Evolutionary conservation across 2,888 invertebrate species (phyloP), one percentile per base, ranked within the genome.

Genomic region (Ceraclea dissimilis): DNA sequence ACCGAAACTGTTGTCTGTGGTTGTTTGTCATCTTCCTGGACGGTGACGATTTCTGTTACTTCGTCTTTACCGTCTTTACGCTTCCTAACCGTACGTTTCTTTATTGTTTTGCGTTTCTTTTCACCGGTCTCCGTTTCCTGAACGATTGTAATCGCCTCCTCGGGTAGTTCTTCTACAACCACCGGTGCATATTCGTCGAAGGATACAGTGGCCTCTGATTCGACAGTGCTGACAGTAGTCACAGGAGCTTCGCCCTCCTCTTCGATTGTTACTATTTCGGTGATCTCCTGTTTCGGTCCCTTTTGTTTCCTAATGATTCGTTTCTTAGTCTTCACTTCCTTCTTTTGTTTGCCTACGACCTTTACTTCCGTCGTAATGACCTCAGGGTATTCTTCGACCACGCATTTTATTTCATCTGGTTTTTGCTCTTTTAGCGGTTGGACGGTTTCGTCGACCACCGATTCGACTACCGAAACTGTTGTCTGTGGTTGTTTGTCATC

Each of bases 31-130:
- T 74, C 71, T 52, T 71, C 69, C 63, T 71, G 70, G 39, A 73
- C 66, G 16, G 72, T 73, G 52, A 70, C 66, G 51, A 78, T 75
- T 69, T 75, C 71, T 0, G 74, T 78, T 13, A 73, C 65, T 63
- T 78, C 74, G 48, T 72, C 67, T 62, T 68, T 71, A 33, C 70
- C 68, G 59, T 73, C 77, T 19, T 68, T 61, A 50, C 70, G 69
- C 60, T 71, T 74, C 26, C 55, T 60, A 16, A 56, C 51, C 8
- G 48, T 52, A 18, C 55, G 22, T 26, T 59, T 58, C 31, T 62
- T 57, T 44, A 57, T 53, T 1, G 60, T 57, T 16, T 50, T 60
- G 8, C 17, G 61, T 31, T 61, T 63, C 60, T 64, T 62, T 53
- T 60, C 58, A 10, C 67, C 67, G 49, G 64, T 62, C 57, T 63